Percentiles rank a stretch among this genome's conserved stretches.
Conservation (phyloP, 2,113 vertebrate genomes). For the Halcyon malimbica region DNA sequence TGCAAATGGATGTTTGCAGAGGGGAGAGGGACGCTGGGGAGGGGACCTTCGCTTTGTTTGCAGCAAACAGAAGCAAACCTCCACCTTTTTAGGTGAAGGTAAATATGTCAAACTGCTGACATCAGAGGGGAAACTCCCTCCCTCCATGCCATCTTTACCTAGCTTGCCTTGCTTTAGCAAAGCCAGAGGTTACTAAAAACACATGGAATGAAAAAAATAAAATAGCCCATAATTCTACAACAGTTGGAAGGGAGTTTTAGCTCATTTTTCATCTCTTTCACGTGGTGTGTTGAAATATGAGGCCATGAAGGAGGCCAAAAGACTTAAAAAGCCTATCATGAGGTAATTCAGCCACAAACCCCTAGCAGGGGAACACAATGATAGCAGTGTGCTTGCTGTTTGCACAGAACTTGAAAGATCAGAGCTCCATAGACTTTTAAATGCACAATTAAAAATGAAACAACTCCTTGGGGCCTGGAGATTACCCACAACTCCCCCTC, state of each 20-base stretch:
- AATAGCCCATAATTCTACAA: constrained; percentile 46
- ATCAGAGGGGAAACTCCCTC: constrained; percentile 8
- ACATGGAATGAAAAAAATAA: constrained; percentile 51
- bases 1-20: not conserved
- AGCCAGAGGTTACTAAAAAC: constrained; percentile 23
- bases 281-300: constrained; percentile 66
- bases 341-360: constrained; percentile 63
- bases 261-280: constrained; percentile 65
- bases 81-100: not conserved
- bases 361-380: constrained; percentile 54
- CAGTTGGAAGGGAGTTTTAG: constrained; percentile 30
- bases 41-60: not conserved
- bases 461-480: constrained; percentile 3
- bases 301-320: constrained; percentile 53
- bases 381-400: constrained; percentile 61
- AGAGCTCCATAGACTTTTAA: constrained; percentile 42
- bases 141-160: not conserved
- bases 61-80: constrained; percentile 37
- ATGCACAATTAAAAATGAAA: constrained; percentile 54
- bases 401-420: constrained; percentile 54
- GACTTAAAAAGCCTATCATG: constrained; percentile 64
- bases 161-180: not conserved
- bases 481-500: constrained; percentile 21
- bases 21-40: not conserved
- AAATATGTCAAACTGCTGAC: not conserved